Conservation (phyloP, 2,888 invertebrate species). For the Trichogramma dendrolimi region DNA sequence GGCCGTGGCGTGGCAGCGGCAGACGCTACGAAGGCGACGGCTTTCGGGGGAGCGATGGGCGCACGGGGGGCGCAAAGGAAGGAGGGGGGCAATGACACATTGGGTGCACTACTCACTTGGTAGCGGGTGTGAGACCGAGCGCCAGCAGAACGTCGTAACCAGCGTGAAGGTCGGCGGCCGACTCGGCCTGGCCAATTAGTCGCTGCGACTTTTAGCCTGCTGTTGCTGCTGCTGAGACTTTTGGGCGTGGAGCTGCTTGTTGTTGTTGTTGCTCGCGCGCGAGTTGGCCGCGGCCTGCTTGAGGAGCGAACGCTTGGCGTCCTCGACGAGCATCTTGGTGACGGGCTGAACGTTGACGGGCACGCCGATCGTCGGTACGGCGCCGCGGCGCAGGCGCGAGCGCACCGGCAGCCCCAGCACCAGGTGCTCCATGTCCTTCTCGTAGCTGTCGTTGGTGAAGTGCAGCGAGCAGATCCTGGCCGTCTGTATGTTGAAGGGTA, state of each 20-base stretch:
- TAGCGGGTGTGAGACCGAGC: constrained; percentile 56
- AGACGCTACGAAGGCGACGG: neutral
- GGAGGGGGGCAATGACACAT: neutral
- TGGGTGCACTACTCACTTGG: constrained; percentile 41
- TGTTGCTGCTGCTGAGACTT: neutral
- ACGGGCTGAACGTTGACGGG: constrained; percentile 50
- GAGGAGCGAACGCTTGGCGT: constrained; percentile 45
- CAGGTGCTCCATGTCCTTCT: constrained; percentile 58
- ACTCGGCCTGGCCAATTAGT: constrained; percentile 27
- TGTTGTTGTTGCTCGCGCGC: neutral
- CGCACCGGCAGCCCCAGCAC: constrained; percentile 56
- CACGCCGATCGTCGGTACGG: constrained; percentile 53
- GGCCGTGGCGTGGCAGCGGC: neutral
- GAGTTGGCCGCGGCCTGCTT: constrained; percentile 28
- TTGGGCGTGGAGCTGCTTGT: neutral
- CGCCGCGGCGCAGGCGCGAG: constrained; percentile 55
- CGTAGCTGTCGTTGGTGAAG: constrained; percentile 55
- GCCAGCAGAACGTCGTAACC: constrained; percentile 57
- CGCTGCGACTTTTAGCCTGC: neutral
- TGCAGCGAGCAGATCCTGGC: constrained; percentile 58
- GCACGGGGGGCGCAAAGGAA: neutral
- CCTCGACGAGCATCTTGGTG: constrained; percentile 49
- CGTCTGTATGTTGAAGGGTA: constrained; percentile 56
- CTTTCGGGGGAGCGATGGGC: neutral
- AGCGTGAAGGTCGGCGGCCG: constrained; percentile 22